Conservation (phyloP, 2,888 invertebrate species). For the Volucella inanis region DNA sequence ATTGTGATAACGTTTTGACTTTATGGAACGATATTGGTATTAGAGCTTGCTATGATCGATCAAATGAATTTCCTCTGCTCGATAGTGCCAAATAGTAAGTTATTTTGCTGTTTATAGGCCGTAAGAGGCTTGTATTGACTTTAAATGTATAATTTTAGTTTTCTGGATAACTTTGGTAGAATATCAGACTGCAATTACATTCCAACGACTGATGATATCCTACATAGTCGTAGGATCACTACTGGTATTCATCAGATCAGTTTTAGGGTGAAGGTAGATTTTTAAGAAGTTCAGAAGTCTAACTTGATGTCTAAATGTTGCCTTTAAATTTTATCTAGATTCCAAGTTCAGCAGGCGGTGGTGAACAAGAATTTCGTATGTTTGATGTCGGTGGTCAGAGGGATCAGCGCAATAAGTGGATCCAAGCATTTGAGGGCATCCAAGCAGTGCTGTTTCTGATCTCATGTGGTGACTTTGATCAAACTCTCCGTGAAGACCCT, state of each 20-base stretch:
- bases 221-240: constrained; percentile 89
- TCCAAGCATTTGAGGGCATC: constrained; percentile 92
- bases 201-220: constrained; percentile 90
- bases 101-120: neutral
- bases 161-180: constrained; percentile 88
- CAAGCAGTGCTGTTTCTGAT: constrained; percentile 92
- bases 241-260: constrained; percentile 90
- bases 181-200: constrained; percentile 87
- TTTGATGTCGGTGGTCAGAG: constrained; percentile 93
- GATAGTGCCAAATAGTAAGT: constrained; percentile 93
- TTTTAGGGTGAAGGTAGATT: constrained; percentile 86
- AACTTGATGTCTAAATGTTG: neutral
- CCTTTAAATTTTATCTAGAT: constrained; percentile 81
- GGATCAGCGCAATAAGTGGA: constrained; percentile 93
- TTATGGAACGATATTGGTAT: constrained; percentile 90
- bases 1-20: constrained; percentile 87
- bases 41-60: constrained; percentile 87
- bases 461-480: constrained; percentile 92
- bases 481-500: constrained; percentile 88
- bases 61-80: constrained; percentile 90
- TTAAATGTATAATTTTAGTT: constrained; percentile 84
- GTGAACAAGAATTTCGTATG: constrained; percentile 90
- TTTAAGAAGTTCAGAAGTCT: neutral
- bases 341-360: constrained; percentile 88
- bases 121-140: neutral